phyloP scores from a whole-genome alignment of 2,113 vertebrate species.

The Cariama cristata region DNA sequence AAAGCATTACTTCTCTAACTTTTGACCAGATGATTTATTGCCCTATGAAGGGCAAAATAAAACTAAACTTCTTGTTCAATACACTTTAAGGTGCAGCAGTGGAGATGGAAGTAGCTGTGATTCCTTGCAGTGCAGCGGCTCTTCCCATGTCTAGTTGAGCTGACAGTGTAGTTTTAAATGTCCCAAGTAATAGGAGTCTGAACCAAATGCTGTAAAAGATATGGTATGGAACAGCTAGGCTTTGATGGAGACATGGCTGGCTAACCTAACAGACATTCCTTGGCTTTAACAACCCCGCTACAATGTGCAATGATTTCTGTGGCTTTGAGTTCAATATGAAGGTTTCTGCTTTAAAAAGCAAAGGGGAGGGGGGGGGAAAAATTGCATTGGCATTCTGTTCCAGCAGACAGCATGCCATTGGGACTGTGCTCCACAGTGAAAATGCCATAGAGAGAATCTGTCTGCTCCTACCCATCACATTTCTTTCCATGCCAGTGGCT shows the following conservation, averaged over 20 bases:
- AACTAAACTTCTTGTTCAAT: neutral
- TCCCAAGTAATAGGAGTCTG: neutral
- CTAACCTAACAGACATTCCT: neutral
- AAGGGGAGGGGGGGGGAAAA: rapidly evolving
- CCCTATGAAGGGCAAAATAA: neutral
- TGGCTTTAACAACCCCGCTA: neutral
- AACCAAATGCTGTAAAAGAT: neutral
- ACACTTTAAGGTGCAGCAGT: neutral
- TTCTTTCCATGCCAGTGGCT: slow-evolving; percentile 18
- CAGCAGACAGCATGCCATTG: rapidly evolving
- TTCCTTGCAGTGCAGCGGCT: neutral
- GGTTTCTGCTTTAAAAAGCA: neutral
- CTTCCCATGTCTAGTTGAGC: neutral
- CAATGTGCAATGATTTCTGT: neutral
- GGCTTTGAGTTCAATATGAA: neutral
- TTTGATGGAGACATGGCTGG: neutral
- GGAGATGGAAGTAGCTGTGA: neutral
- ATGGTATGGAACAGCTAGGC: neutral
- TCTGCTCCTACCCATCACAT: slow-evolving; percentile 28
- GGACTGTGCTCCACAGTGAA: neutral
- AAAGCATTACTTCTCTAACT: neutral
- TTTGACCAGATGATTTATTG: neutral
- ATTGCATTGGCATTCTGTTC: neutral
- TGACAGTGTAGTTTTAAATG: neutral
- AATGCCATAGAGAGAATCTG: slow-evolving; percentile 13